A percentile compares a stretch with the other conserved stretches of the same genome.
Conservation (phyloP, 2,113 vertebrate genomes). For the Casuarius casuarius region DNA sequence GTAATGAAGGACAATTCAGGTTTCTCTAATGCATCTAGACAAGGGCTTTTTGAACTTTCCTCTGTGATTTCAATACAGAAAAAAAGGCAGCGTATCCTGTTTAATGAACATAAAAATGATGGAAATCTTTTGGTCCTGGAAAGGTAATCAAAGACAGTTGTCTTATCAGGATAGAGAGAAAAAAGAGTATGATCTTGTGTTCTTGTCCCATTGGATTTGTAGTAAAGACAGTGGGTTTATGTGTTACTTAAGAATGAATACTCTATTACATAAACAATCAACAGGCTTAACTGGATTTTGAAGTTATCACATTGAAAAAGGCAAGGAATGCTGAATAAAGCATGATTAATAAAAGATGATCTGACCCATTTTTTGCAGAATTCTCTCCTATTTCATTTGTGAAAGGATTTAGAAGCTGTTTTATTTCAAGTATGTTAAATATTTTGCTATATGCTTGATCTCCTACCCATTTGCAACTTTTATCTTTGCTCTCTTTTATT, state of each 20-base stretch:
- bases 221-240: neutral
- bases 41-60: neutral
- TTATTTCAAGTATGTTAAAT: neutral
- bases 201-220: neutral
- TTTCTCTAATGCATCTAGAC: constrained; percentile 42
- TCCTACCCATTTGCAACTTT: neutral
- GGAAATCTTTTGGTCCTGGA: neutral
- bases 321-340: constrained; percentile 20
- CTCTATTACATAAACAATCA: neutral
- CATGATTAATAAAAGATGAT: constrained; percentile 38
- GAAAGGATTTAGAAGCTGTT: neutral
- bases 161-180: neutral
- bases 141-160: neutral
- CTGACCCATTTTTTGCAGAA: neutral
- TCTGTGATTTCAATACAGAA: neutral
- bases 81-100: neutral
- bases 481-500: neutral
- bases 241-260: neutral
- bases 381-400: neutral
- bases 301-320: neutral
- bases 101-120: neutral
- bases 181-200: neutral
- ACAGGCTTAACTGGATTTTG: constrained; percentile 4
- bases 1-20: constrained; percentile 42
- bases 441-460: neutral